phyloP scores from a whole-genome alignment of 2,888 invertebrate genomes.

The Agrotis ipsilon region DNA sequence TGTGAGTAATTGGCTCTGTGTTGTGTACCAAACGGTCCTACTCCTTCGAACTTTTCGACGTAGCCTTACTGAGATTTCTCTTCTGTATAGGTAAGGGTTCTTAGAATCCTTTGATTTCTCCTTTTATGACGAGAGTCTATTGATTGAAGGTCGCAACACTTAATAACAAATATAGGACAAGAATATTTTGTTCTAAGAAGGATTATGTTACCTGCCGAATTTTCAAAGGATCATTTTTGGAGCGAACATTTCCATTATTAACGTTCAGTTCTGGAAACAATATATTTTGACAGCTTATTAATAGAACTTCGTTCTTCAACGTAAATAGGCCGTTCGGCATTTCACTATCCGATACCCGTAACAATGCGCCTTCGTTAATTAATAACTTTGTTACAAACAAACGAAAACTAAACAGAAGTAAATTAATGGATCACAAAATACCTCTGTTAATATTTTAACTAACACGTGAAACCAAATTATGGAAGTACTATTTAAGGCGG shows the following conservation, averaged over 20 bases:
- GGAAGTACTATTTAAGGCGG: background rate
- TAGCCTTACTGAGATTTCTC: conserved; percentile 33
- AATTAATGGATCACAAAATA: conserved; percentile 40
- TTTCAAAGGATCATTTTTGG: conserved; percentile 4
- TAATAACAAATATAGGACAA: background rate
- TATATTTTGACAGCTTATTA: conserved; percentile 27
- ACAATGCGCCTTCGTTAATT: conserved; percentile 33
- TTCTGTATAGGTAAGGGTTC: conserved; percentile 30
- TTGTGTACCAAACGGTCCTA: conserved; percentile 48
- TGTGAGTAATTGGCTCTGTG: conserved; percentile 64
- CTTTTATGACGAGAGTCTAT: background rate
- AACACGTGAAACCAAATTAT: background rate
- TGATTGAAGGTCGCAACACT: background rate
- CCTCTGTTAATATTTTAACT: background rate
- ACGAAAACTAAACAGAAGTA: conserved; percentile 31
- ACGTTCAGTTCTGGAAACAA: background rate
- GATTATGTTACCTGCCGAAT: background rate
- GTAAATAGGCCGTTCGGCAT: conserved; percentile 14
- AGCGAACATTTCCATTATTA: background rate
- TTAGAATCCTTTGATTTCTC: conserved; percentile 1
- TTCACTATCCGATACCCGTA: conserved; percentile 9
- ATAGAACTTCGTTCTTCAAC: conserved; percentile 41
- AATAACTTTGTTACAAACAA: conserved; percentile 44
- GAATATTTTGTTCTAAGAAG: background rate
- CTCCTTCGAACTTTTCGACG: conserved; percentile 34